Base-by-base conservation (phyloP, 2,888 invertebrate species). In the Dryocosmus kuriphilus region DNA sequence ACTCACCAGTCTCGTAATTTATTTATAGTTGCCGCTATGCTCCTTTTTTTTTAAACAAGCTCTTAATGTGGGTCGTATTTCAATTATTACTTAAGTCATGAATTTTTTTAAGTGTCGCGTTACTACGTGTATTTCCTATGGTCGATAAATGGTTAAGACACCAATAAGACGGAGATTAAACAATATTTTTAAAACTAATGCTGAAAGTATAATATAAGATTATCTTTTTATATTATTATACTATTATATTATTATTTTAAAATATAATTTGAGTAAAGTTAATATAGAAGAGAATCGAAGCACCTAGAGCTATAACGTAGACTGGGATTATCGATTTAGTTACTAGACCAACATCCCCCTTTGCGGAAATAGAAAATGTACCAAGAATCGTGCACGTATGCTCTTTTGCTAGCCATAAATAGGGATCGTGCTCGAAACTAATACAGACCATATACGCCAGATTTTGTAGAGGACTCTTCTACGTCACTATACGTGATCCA, bases 321-420 rank as follows among this genome's bases (percentile, higher is more conserved):
- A 46, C 27, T 46, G 19, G 27, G 4, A 27, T 41, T 46, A 67
- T 67, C 27, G 67, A 67, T 67, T 67, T 27, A 46, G 38, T 8
- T 7, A 19, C 11, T 67, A 19, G 41, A 67, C 16, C 38, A 65
- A 35, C 22, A 35, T 35, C 16, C 19, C 27, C 46, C 24, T 41
- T 46, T 67, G 65, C 27, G 24, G 65, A 41, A 67, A 67, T 27
- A 67, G 65, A 67, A 67, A 67, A 67, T 67, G 35, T 2, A 24
- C 38, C 27, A 41, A 41, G 65, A 65, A 16, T 63, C 22, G 27
- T 41, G 65, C 65, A 27, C 41, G 27, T 67, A 75, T 32, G 61
- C 32, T 65, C 61, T 81, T 79, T 79, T 77, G 76, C 78, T 55
- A 46, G 76, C 83, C 83, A 84, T 87, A 87, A 87, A 87, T 86